phyloP scores from a whole-genome alignment of 2,888 invertebrate genomes.

The Conus canariensis region DNA sequence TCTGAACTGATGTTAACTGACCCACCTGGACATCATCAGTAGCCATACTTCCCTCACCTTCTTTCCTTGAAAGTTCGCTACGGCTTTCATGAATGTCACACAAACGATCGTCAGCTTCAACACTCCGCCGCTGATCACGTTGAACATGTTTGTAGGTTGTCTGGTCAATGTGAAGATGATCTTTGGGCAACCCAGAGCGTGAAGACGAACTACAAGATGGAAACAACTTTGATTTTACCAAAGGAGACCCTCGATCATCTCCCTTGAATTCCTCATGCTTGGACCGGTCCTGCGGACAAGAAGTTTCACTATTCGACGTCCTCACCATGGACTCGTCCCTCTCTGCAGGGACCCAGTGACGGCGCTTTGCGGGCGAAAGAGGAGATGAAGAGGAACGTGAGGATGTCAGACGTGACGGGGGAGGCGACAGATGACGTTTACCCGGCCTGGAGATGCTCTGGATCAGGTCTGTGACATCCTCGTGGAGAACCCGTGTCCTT shows the following conservation, averaged over 20 bases:
- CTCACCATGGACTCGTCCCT: not conserved
- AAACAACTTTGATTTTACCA: not conserved
- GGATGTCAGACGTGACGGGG: not conserved
- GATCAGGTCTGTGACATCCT: not conserved
- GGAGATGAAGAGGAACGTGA: not conserved
- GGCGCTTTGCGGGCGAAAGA: not conserved
- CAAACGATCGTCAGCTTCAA: not conserved
- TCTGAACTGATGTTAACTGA: not conserved
- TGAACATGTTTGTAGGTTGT: not conserved
- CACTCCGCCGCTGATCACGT: not conserved
- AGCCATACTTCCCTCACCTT: not conserved
- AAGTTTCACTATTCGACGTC: not conserved
- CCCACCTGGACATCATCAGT: not conserved
- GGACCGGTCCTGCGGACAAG: not conserved
- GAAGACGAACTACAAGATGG: not conserved
- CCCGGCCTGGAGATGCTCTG: not conserved
- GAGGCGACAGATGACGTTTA: not conserved
- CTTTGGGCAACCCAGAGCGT: too few relatives aligned
- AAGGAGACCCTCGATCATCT: not conserved
- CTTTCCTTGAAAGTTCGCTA: not conserved
- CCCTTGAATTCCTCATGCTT: not conserved
- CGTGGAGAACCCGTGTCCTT: not conserved
- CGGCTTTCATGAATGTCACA: not conserved
- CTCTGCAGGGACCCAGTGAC: conserved; percentile 14
- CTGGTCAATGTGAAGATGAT: not conserved